Percentiles rank a stretch among this genome's conserved stretches.
phyloP scores from a whole-genome alignment of 2,888 invertebrate species.

The Holacanthella duospinosa region DNA sequence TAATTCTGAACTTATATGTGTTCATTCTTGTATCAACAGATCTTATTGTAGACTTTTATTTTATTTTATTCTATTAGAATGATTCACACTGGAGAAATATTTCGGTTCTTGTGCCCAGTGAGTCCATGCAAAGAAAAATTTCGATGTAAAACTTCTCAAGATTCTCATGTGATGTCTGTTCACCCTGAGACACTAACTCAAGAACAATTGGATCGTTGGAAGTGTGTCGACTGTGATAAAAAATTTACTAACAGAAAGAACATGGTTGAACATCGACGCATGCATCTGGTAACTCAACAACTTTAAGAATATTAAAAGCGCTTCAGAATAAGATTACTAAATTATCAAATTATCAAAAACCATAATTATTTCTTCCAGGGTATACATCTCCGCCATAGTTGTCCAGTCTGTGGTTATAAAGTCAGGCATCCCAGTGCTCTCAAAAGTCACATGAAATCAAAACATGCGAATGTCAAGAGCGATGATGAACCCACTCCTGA shows the following conservation, averaged over 20 bases:
- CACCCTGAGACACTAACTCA: background rate
- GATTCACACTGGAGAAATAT: background rate
- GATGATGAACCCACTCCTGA: too few relatives aligned
- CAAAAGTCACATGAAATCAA: background rate
- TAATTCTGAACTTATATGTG: too few relatives aligned
- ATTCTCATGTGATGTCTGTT: background rate
- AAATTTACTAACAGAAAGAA: background rate
- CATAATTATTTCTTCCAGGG: too few relatives aligned
- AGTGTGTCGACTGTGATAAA: background rate
- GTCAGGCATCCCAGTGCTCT: background rate
- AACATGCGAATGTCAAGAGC: background rate
- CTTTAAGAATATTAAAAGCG: too few relatives aligned
- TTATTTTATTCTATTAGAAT: background rate
- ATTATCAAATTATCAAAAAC: too few relatives aligned
- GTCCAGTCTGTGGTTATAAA: background rate
- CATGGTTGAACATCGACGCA: background rate
- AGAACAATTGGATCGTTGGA: background rate
- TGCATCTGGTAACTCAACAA: too few relatives aligned
- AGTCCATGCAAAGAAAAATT: background rate
- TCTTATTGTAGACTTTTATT: too few relatives aligned
- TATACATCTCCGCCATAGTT: background rate
- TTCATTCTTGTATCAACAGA: background rate
- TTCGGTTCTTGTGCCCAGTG: background rate
- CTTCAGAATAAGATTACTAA: too few relatives aligned
- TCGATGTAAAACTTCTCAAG: background rate